Percentiles rank a stretch among this genome's conserved stretches.
Conservation (phyloP, 92 coral and sea anemone species). For the Palythoa caribaeorum region DNA sequence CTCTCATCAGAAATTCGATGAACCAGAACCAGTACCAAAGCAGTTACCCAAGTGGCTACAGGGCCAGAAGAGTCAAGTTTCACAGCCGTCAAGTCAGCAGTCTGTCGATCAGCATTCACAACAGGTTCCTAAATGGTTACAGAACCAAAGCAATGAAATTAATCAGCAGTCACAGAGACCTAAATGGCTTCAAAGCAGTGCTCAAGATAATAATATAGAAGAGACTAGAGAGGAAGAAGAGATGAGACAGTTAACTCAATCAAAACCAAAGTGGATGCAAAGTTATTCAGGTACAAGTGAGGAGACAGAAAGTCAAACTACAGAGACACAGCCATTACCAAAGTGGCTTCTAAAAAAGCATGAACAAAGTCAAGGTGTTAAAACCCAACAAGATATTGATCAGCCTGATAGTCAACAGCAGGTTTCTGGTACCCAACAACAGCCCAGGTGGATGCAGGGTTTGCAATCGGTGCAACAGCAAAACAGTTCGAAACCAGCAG, state of each 20-base stretch:
- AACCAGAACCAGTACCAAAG: background rate
- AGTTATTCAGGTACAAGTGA: conserved; percentile 49
- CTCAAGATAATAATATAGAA: conserved; percentile 33
- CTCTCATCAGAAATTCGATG: conserved; percentile 13
- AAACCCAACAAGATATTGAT: background rate
- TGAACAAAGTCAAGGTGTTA: background rate
- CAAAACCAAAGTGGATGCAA: conserved; percentile 58
- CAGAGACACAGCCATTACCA: conserved; percentile 32
- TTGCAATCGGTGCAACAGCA: conserved; percentile 3
- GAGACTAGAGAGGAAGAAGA: background rate
- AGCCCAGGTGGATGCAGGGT: conserved; percentile 36
- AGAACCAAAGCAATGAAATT: background rate
- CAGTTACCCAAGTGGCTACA: conserved; percentile 65
- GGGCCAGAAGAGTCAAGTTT: conserved; percentile 24
- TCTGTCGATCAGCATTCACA: background rate
- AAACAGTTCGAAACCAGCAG: background rate
- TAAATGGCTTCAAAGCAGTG: background rate
- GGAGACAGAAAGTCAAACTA: conserved; percentile 30
- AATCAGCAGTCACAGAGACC: conserved; percentile 6
- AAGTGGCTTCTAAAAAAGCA: conserved; percentile 47
- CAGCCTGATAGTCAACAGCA: background rate
- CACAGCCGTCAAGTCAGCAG: background rate
- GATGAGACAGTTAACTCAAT: conserved; percentile 13
- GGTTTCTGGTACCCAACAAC: background rate
- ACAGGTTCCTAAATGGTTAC: conserved; percentile 33